Evolutionary conservation across 2,888 invertebrate genomes (phyloP).

Genomic region (Conchocele bisecta): DNA sequence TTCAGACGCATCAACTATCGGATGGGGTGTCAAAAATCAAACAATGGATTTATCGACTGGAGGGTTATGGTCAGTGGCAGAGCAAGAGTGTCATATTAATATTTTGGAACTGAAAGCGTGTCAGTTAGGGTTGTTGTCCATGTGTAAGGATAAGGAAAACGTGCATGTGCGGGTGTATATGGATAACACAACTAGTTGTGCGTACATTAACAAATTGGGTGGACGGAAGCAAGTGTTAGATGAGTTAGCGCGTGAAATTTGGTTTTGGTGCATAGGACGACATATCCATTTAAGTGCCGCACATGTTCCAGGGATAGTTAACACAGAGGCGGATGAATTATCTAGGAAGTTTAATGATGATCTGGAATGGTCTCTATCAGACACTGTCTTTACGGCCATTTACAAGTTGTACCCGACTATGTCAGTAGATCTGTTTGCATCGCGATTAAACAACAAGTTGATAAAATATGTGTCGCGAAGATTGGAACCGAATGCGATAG

Average conservation of each 20-base stretch:
- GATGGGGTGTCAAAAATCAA: constrained; percentile 3
- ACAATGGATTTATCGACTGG: background rate
- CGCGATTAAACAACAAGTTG: constrained; percentile 33
- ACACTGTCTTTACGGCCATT: constrained; percentile 5
- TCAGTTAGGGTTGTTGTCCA: constrained; percentile 2
- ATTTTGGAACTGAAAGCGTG: constrained; percentile 11
- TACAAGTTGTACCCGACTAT: background rate
- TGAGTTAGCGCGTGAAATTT: constrained; percentile 11
- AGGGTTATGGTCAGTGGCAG: constrained; percentile 2
- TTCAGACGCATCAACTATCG: constrained; percentile 6
- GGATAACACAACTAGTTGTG: constrained; percentile 22
- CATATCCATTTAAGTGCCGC: constrained; percentile 19
- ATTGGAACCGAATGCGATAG: constrained; percentile 38
- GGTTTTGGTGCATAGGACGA: constrained; percentile 31
- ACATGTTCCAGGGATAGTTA: constrained; percentile 28
- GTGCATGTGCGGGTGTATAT: background rate
- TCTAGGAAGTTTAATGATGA: constrained; percentile 23
- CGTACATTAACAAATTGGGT: constrained; percentile 23
- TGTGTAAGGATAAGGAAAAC: background rate
- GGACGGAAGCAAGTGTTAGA: constrained; percentile 9
- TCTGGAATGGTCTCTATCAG: constrained; percentile 25
- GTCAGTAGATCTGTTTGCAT: constrained; percentile 36
- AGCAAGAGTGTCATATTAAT: constrained; percentile 4
- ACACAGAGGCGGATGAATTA: constrained; percentile 19
- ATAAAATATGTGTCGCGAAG: constrained; percentile 23